Evolutionary conservation across 2,797 vertebrate genomes (phyloP).

Genomic region (Tokudaia tokunoshimensis): DNA sequence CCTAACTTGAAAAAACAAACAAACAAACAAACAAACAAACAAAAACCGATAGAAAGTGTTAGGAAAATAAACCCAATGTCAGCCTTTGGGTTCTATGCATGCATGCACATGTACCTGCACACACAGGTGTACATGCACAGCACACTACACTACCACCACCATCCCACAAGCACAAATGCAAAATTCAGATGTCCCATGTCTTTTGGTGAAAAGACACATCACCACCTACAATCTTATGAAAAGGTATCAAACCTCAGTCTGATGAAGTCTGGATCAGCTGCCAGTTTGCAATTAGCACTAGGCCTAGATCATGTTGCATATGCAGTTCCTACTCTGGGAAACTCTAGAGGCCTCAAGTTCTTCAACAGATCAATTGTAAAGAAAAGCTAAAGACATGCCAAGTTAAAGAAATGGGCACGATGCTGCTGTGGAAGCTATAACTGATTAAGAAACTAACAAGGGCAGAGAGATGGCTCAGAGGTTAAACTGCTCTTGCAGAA

Average conservation of each 20-base stretch:
- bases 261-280: not conserved
- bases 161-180: not conserved
- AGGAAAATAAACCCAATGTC: not conserved
- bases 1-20: not conserved
- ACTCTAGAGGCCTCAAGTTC: not conserved
- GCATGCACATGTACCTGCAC: too few relatives aligned
- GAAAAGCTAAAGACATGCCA: not conserved
- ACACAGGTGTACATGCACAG: not conserved
- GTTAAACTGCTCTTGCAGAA: not conserved
- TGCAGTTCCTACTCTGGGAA: not conserved
- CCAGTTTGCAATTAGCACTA: not conserved
- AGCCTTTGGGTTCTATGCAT: not conserved
- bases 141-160: not conserved
- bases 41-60: not conserved
- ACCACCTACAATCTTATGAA: not conserved
- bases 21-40: not conserved
- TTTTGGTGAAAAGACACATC: not conserved
- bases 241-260: not conserved
- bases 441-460: conserved; percentile 9
- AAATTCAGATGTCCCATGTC: not conserved
- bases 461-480: not conserved
- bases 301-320: not conserved
- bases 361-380: not conserved
- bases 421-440: not conserved
- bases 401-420: not conserved